Percentiles rank a stretch among this genome's conserved stretches.
Conservation (phyloP, 2,888 invertebrate species). For the Geotrupes spiniger region DNA sequence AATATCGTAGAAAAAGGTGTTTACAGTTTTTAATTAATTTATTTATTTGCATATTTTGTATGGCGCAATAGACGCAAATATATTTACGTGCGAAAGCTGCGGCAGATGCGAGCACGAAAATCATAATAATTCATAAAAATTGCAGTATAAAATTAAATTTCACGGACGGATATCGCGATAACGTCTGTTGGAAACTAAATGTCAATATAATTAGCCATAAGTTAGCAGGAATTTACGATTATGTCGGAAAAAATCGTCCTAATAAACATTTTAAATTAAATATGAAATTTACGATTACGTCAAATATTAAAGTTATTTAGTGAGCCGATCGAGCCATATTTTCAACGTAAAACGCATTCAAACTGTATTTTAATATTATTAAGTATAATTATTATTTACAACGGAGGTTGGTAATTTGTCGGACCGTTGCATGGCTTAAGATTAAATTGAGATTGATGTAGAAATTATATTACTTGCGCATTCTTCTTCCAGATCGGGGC, state of each 20-base stretch:
- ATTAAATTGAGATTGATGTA: too few species aligned
- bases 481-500: too few species aligned
- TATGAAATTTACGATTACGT: constrained; percentile 12
- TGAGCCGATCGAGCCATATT: background rate
- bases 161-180: background rate
- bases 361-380: constrained; percentile 8
- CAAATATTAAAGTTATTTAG: constrained; percentile 11
- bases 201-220: constrained; percentile 15
- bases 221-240: constrained; percentile 10
- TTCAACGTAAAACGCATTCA: constrained; percentile 8
- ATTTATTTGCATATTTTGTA: too few species aligned
- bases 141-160: background rate
- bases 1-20: too few species aligned
- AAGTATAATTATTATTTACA: constrained; percentile 9
- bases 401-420: background rate
- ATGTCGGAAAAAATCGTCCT: background rate
- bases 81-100: constrained; percentile 3
- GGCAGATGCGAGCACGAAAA: too few species aligned
- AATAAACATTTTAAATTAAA: constrained; percentile 14
- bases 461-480: too few species aligned
- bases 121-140: too few species aligned
- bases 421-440: too few species aligned
- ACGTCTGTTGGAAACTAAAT: background rate
- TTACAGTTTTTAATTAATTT: too few species aligned
- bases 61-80: too few species aligned